Evolutionary conservation across 2,797 vertebrate species (phyloP).

Genomic region (Phataginus tetradactyla): DNA sequence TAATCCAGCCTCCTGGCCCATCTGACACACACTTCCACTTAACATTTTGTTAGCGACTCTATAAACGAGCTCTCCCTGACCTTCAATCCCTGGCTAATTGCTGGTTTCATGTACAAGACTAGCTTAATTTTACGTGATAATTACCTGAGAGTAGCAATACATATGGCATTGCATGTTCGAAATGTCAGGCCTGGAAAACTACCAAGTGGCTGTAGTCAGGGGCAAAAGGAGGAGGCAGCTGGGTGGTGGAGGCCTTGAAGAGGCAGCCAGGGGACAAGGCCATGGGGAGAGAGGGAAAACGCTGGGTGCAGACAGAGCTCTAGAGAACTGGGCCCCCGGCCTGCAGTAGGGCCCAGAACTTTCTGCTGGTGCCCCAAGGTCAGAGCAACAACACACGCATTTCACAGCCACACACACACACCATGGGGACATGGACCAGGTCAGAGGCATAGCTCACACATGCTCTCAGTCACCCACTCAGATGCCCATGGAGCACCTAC

Average conservation of each 20-base stretch:
- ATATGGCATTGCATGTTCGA: slow-evolving; percentile 86
- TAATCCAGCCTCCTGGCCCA: slow-evolving; percentile 93
- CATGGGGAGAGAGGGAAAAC: background rate
- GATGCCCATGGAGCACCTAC: background rate
- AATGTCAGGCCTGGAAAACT: slow-evolving; percentile 88
- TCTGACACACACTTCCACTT: slow-evolving; percentile 99
- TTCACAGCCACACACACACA: background rate
- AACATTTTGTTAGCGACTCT: slow-evolving; percentile 91
- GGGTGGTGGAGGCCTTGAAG: background rate
- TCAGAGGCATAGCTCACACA: background rate
- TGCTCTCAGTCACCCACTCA: background rate
- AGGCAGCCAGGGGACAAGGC: slow-evolving; percentile 66
- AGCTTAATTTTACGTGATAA: slow-evolving; percentile 90
- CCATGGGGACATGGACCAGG: background rate
- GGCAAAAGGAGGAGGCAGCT: slow-evolving; percentile 57
- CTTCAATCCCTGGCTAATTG: slow-evolving; percentile 91
- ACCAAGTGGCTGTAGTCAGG: slow-evolving; percentile 83
- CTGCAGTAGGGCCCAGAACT: background rate
- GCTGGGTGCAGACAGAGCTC: background rate
- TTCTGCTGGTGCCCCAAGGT: background rate
- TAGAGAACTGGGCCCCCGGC: background rate
- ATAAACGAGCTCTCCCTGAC: slow-evolving; percentile 91
- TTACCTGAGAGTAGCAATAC: slow-evolving; percentile 89
- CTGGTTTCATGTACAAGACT: slow-evolving; percentile 89
- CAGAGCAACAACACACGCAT: background rate